Conservation (phyloP, 2,888 invertebrate genomes). For the Cosmopolites sordidus region DNA sequence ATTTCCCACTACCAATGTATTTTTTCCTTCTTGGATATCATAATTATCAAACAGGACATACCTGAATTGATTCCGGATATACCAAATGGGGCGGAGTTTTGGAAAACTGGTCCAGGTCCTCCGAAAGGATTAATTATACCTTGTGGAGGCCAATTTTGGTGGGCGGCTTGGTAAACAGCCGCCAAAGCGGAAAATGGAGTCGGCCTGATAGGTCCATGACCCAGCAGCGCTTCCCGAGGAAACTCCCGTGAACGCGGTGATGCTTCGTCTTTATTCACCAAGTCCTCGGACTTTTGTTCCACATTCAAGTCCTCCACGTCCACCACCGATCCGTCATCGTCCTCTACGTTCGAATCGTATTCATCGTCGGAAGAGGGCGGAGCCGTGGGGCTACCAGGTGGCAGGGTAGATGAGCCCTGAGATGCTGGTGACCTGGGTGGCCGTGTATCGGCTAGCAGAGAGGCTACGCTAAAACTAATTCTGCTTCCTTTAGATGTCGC, state of each 20-base stretch:
- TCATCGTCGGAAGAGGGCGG: constrained; percentile 57
- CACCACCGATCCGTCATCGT: constrained; percentile 61
- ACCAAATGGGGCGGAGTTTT: constrained; percentile 56
- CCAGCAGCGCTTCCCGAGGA: constrained; percentile 40
- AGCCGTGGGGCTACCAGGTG: constrained; percentile 39
- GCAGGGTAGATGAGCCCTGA: constrained; percentile 51
- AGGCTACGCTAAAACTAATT: constrained; percentile 84
- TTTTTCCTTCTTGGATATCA: no score
- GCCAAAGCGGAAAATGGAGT: constrained; percentile 72
- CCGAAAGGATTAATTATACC: constrained; percentile 54
- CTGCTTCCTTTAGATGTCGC: constrained; percentile 56
- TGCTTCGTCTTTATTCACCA: constrained; percentile 42
- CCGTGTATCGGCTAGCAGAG: constrained; percentile 79
- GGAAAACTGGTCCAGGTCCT: constrained; percentile 61
- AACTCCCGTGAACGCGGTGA: constrained; percentile 41
- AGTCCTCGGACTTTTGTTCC: constrained; percentile 45
- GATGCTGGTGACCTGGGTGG: constrained; percentile 52
- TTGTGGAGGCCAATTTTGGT: constrained; percentile 56
- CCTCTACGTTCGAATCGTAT: constrained; percentile 65
- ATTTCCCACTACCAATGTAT: no score
- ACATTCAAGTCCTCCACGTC: constrained; percentile 75
- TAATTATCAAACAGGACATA: constrained; percentile 40
- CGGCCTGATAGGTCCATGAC: constrained; percentile 65
- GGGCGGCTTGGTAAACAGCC: constrained; percentile 56
- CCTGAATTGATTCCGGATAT: constrained; percentile 49